Base-by-base conservation (phyloP, 2,888 invertebrate species). In the Cheilosia vulpina region DNA sequence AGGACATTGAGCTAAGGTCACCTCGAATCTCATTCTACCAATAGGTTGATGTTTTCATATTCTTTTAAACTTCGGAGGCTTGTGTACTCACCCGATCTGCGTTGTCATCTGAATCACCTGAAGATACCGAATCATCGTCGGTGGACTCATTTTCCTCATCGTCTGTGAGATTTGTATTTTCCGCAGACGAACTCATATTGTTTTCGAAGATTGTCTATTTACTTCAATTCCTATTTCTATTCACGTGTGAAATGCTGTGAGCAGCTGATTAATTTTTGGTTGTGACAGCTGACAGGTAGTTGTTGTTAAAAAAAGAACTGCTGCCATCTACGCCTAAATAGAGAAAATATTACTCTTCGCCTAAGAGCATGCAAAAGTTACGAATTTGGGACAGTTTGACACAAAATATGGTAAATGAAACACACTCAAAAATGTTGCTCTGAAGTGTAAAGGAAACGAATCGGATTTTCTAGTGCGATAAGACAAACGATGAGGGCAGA, bases 1-100 rank as follows among this genome's bases (percentile, higher is more conserved):
- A 97, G 0, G 91, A 88, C 92, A 92, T 91, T 0, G 88, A 87
- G 21, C 90, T 90, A 0, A 92, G 88, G 52, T 92, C 92, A 4
- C 89, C 88, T 1, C 90, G 90, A 71, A 92, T 91, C 57, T 75
- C 31, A 31, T 11, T 50, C 90, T 88, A 55, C 1, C 1, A 24
- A 50, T 43, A 19, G 7, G 15, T n/a, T 17, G 9, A 21, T 38
- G 4, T 41, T 4, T 15, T 45, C 13, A 15, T n/a, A 19, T 17
- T 19, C 27, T 1, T 31, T n/a, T 47, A 11, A 9, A 2, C 1
- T 13, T 50, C 19, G 9, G n/a, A 9, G 3, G 11, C 1, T 47
- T 6, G 7, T 17, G 1, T 41, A 41, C 73, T 68, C 43, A 83
- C 83, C 6, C 68, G 55, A 31, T 60, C 72, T 19, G 63, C 50